Percentiles rank a stretch among this genome's conserved stretches.
Conservation (phyloP, 2,888 invertebrate genomes). For the Copidosoma aretas region DNA sequence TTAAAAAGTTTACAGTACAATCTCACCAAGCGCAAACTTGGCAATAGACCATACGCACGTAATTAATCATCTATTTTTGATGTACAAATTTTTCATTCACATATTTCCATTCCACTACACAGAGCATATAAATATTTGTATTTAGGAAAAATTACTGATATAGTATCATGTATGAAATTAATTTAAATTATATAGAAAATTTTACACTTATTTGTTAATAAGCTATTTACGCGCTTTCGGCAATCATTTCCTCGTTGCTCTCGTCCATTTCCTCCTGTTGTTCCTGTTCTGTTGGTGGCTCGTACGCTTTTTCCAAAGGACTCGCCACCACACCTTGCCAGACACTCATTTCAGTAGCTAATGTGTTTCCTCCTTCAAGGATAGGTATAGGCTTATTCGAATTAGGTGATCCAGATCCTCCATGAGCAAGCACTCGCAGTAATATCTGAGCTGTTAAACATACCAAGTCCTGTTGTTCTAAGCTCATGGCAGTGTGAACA, state of each 20-base stretch:
- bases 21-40: constrained; percentile 15
- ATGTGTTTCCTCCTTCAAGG: constrained; percentile 71
- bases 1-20: constrained; percentile 7
- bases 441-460: constrained; percentile 94
- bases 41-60: constrained; percentile 15
- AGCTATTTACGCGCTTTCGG: constrained; percentile 58
- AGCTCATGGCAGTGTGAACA: constrained; percentile 87
- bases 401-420: constrained; percentile 86
- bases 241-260: constrained; percentile 73
- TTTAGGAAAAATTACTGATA: too few species aligned
- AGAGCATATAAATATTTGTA: too few species aligned
- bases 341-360: constrained; percentile 89
- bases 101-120: too few species aligned
- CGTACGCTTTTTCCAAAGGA: constrained; percentile 92
- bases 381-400: too few species aligned
- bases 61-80: too few species aligned
- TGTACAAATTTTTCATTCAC: too few species aligned
- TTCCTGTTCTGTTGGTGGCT: constrained; percentile 75
- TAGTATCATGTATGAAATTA: not conserved
- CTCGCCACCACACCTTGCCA: constrained; percentile 94
- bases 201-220: constrained; percentile 23
- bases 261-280: constrained; percentile 76
- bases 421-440: constrained; percentile 88
- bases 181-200: constrained; percentile 1
- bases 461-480: constrained; percentile 91